These are phyloP conservation scores for Aphelocoma coerulescens DNA, from an alignment of 2,113 vertebrate genomes.

Conservation along the genomic window DNA sequence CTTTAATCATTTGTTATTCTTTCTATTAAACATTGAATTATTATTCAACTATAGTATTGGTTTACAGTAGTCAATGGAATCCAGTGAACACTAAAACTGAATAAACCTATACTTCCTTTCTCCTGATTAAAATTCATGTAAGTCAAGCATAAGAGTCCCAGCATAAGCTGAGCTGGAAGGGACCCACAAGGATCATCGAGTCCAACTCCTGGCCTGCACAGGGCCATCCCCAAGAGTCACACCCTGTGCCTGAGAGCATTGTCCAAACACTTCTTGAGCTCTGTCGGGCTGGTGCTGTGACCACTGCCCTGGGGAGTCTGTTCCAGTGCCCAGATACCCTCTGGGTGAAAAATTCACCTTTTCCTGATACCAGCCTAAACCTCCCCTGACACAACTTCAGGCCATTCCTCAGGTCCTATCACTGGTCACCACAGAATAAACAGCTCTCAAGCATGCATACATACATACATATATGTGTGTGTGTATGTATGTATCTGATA, in stretches of 20 bases:
- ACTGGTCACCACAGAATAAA: neutral
- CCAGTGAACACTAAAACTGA: neutral
- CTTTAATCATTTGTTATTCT: neutral
- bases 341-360: neutral
- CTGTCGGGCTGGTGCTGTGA: neutral
- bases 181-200: neutral
- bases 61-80: neutral
- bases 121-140: neutral
- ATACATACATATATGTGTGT: no score
- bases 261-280: neutral
- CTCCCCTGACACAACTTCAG: neutral
- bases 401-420: fast-evolving
- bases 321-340: neutral
- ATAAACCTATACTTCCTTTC: neutral
- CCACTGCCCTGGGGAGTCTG: neutral
- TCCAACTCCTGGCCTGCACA: no score
- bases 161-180: fast-evolving
- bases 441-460: neutral
- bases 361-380: neutral
- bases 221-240: neutral
- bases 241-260: no score
- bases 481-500: neutral
- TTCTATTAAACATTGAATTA: neutral
- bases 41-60: neutral
- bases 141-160: neutral